Conservation (phyloP, 2,888 invertebrate genomes). For the Apoda limacodes region DNA sequence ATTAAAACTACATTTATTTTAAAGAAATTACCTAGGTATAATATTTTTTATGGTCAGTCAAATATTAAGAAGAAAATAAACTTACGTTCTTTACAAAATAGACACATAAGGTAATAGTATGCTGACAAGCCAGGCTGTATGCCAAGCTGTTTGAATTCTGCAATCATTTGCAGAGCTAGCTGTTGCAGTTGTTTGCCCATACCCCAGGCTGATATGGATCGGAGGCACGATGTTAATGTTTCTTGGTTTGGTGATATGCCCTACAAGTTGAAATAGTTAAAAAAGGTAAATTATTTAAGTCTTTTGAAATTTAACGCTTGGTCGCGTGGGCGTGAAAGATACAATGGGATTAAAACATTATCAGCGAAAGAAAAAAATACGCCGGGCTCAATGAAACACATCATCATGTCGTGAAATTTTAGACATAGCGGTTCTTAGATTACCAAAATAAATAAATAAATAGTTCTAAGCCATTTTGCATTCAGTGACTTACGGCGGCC, state of each 20-base stretch:
- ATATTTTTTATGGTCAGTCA: too few species aligned
- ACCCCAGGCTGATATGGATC: conserved; percentile 54
- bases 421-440: too few species aligned
- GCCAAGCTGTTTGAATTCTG: conserved; percentile 65
- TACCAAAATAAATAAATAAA: too few species aligned
- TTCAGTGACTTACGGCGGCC: too few species aligned
- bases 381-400: neutral
- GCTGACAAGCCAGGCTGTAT: conserved; percentile 81
- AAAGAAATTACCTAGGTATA: too few species aligned
- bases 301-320: too few species aligned
- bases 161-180: conserved; percentile 39
- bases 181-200: conserved; percentile 43
- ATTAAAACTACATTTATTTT: too few species aligned
- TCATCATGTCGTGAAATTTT: too few species aligned
- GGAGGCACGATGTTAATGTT: conserved; percentile 43
- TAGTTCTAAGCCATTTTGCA: too few species aligned
- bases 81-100: conserved; percentile 79
- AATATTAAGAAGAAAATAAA: conserved; percentile 22
- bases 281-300: too few species aligned
- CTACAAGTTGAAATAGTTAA: conserved; percentile 26
- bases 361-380: neutral
- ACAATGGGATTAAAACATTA: neutral
- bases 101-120: conserved; percentile 78
- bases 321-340: too few species aligned
- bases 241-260: conserved; percentile 46